Percentiles rank a stretch among this genome's conserved stretches.
phyloP scores from a whole-genome alignment of 23 tunicate species.

The Styela clava region DNA sequence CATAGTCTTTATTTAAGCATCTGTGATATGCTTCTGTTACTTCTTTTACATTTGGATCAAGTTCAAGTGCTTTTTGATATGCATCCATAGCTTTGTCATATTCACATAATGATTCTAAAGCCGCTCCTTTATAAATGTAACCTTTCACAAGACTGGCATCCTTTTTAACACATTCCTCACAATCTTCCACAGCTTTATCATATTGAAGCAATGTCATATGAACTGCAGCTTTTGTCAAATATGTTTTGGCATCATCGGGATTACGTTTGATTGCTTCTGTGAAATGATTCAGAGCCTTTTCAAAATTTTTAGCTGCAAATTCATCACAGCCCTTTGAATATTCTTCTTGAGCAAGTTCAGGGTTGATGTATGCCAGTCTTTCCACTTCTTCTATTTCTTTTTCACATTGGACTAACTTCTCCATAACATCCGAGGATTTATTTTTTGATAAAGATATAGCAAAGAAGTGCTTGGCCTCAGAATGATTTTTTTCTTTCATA shows the following conservation, averaged over 20 bases:
- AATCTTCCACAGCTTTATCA: constrained; percentile 69
- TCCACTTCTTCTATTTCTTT: constrained; percentile 55
- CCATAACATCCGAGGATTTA: constrained; percentile 48
- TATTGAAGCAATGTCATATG: constrained; percentile 68
- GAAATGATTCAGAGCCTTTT: constrained; percentile 72
- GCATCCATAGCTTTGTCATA: constrained; percentile 76
- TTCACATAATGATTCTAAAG: constrained; percentile 76
- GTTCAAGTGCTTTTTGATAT: constrained; percentile 80
- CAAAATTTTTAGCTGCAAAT: constrained; percentile 62
- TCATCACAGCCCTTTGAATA: constrained; percentile 70
- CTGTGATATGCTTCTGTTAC: constrained; percentile 73
- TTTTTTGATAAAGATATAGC: constrained; percentile 72
- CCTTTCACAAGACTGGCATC: constrained; percentile 78
- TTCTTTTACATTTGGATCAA: constrained; percentile 79
- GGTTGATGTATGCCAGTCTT: constrained; percentile 76
- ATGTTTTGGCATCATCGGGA: constrained; percentile 62
- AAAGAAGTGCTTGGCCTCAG: constrained; percentile 48
- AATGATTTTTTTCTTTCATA: constrained; percentile 55
- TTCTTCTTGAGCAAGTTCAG: constrained; percentile 63
- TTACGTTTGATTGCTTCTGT: constrained; percentile 84
- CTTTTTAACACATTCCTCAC: constrained; percentile 60
- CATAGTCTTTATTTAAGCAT: constrained; percentile 54
- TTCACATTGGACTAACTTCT: constrained; percentile 64
- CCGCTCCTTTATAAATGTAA: constrained; percentile 79
- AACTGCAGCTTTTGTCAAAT: constrained; percentile 78